phyloP scores from a whole-genome alignment of 2,113 vertebrate species.

The Emydura subglobosa region DNA sequence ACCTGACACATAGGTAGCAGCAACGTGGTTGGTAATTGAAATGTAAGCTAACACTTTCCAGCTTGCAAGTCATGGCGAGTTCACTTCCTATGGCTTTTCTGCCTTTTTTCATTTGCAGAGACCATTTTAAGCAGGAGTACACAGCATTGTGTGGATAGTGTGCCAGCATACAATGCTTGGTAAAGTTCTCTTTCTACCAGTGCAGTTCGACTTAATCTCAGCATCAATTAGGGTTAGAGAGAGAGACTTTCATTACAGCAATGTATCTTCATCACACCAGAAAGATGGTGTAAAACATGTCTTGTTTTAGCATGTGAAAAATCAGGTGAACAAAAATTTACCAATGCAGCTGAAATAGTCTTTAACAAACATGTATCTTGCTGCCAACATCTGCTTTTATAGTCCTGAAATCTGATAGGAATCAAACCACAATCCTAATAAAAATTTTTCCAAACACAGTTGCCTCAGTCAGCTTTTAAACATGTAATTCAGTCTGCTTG shows the following conservation, averaged over 20 bases:
- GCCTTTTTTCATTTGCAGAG: background rate
- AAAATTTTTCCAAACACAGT: slow-evolving; percentile 20
- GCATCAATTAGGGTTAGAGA: background rate
- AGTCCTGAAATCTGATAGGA: slow-evolving; percentile 22
- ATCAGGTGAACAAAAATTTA: background rate
- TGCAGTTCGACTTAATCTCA: background rate
- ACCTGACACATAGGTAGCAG: background rate
- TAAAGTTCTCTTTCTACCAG: background rate
- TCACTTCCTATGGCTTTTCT: rapidly evolving
- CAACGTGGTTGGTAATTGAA: background rate
- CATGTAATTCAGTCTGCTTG: background rate
- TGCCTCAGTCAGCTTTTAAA: slow-evolving; percentile 22
- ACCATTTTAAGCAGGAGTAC: background rate
- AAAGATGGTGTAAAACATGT: background rate
- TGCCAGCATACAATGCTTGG: rapidly evolving
- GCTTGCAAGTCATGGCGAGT: rapidly evolving
- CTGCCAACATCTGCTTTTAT: background rate
- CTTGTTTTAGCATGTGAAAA: slow-evolving; percentile 21
- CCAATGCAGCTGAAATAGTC: background rate
- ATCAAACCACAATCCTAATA: background rate
- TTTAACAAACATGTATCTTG: background rate
- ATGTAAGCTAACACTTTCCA: background rate
- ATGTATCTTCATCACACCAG: background rate
- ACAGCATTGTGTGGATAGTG: rapidly evolving
- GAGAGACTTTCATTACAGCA: background rate